Conservation (phyloP, 2,113 vertebrate genomes). For the Toxostoma redivivum region DNA sequence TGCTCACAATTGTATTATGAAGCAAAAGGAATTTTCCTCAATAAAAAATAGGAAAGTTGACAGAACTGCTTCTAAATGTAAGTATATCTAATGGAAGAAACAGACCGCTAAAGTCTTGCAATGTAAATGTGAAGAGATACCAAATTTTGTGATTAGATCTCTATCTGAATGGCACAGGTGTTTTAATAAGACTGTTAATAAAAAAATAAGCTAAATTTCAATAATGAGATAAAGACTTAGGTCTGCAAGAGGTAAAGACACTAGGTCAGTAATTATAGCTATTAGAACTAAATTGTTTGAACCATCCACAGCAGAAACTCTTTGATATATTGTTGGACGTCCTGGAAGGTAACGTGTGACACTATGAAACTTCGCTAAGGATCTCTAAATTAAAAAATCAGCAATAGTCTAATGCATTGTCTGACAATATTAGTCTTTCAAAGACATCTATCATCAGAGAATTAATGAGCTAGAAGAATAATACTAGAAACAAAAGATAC, state of each 20-base stretch:
- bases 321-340: background rate
- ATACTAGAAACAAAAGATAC: background rate
- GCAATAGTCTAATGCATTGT: background rate
- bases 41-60: background rate
- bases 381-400: background rate
- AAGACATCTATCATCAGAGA: background rate
- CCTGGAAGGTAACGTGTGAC: accelerated
- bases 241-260: background rate
- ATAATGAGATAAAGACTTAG: background rate
- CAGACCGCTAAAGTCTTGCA: background rate
- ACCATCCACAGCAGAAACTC: background rate
- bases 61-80: background rate
- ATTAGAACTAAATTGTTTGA: background rate
- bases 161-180: background rate
- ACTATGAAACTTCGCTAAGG: background rate
- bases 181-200: background rate
- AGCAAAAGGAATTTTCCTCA: background rate
- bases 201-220: background rate
- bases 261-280: background rate
- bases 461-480: background rate
- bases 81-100: background rate
- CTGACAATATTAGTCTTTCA: background rate
- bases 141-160: background rate
- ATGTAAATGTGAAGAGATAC: background rate
- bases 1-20: background rate